Conservation (phyloP, 2,113 vertebrate genomes). For the Malaclemys terrapin region DNA sequence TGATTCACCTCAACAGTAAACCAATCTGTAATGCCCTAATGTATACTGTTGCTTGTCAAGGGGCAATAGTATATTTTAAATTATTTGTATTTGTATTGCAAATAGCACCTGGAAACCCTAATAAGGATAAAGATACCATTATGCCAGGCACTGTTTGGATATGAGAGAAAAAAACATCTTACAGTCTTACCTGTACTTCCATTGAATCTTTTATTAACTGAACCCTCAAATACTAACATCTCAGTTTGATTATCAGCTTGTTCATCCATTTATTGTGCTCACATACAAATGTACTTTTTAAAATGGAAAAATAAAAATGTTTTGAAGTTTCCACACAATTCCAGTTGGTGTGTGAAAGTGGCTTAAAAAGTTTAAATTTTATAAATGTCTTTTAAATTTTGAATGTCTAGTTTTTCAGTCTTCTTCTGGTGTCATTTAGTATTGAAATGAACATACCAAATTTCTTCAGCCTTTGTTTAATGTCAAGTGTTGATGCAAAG, state of each 20-base stretch:
- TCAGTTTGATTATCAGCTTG: not conserved
- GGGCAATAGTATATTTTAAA: not conserved
- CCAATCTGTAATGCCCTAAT: no score
- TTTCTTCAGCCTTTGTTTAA: not conserved
- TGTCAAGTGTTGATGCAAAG: not conserved
- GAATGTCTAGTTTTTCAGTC: not conserved
- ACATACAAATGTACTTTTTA: not conserved
- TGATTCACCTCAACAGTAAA: no score
- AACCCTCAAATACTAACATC: not conserved
- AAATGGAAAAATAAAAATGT: not conserved
- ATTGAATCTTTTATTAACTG: not conserved
- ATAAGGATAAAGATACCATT: not conserved
- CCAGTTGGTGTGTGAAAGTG: not conserved
- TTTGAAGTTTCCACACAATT: not conserved
- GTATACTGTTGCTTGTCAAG: no score
- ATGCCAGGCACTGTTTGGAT: not conserved
- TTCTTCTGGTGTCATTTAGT: not conserved
- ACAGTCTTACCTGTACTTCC: rapidly evolving
- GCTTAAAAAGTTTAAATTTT: not conserved
- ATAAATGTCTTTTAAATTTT: not conserved
- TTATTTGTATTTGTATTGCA: not conserved
- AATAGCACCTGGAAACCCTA: not conserved
- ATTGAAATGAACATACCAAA: not conserved
- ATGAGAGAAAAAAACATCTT: not conserved
- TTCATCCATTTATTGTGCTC: not conserved